Percentiles rank a stretch among this genome's conserved stretches.
phyloP scores from a whole-genome alignment of 2,113 vertebrate genomes.

The Scopus umbretta region DNA sequence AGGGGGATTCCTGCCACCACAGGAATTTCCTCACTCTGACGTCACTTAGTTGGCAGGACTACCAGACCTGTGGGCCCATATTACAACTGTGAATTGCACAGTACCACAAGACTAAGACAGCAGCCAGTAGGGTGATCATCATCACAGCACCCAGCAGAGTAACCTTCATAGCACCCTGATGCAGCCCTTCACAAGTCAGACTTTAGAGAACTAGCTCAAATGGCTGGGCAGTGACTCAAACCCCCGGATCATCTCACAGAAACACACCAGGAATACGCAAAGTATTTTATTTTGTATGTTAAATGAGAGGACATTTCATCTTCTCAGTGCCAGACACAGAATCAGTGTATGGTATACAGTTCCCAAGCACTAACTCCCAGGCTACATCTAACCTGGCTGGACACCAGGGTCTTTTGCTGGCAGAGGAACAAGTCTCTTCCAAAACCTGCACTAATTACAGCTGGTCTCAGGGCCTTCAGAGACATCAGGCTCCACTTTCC shows the following conservation, averaged over 20 bases:
- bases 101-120: background rate
- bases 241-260: fast-evolving
- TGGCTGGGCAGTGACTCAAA: background rate
- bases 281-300: background rate
- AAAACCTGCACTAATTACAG: conserved; percentile 25
- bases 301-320: background rate
- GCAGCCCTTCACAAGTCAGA: background rate
- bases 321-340: background rate
- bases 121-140: background rate
- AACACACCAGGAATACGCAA: background rate
- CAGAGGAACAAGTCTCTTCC: background rate
- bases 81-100: background rate
- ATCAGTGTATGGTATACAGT: background rate
- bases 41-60: background rate
- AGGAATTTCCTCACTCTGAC: background rate
- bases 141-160: background rate
- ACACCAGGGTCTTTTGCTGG: conserved; percentile 15
- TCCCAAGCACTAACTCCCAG: background rate
- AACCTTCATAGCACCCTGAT: background rate
- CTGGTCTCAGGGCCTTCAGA: conserved; percentile 7
- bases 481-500: conserved; percentile 21
- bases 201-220: background rate
- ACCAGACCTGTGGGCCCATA: background rate
- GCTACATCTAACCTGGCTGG: conserved; percentile 12
- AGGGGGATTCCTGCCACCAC: background rate